phyloP scores from a whole-genome alignment of 1,140 invertebrate genomes.

The Doryteuthis pealeii region DNA sequence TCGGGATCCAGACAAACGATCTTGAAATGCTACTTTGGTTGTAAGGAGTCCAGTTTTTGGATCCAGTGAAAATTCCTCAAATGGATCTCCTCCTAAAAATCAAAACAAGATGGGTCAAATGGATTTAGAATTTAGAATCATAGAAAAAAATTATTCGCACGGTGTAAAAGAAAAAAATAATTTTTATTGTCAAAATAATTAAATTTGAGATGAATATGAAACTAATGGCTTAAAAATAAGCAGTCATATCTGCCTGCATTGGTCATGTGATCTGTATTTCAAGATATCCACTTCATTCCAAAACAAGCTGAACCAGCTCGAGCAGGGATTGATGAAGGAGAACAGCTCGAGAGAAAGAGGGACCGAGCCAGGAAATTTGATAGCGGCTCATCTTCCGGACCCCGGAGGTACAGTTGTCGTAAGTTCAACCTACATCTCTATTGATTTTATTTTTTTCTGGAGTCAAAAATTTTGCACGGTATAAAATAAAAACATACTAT shows the following conservation, averaged over 20 bases:
- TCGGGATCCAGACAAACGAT: neutral
- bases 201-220: too few relatives aligned
- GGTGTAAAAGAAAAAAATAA: too few relatives aligned
- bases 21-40: constrained; percentile 4
- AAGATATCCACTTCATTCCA: constrained; percentile 9
- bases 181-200: too few relatives aligned
- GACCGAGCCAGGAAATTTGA: constrained; percentile 7
- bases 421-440: too few relatives aligned
- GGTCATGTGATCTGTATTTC: neutral
- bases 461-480: too few relatives aligned
- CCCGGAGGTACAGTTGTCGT: neutral
- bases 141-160: too few relatives aligned
- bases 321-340: neutral
- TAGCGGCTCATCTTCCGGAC: neutral
- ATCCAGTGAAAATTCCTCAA: constrained; percentile 2
- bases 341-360: neutral
- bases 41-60: neutral
- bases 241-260: too few relatives aligned
- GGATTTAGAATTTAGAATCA: too few relatives aligned
- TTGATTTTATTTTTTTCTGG: too few relatives aligned
- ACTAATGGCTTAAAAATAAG: too few relatives aligned
- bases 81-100: constrained; percentile 1
- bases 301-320: constrained; percentile 9
- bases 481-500: too few relatives aligned
- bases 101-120: too few relatives aligned